A percentile compares a stretch with the other conserved stretches of the same genome.
phyloP scores from a whole-genome alignment of 1,140 invertebrate species.

The Oncopeltus fasciatus region DNA sequence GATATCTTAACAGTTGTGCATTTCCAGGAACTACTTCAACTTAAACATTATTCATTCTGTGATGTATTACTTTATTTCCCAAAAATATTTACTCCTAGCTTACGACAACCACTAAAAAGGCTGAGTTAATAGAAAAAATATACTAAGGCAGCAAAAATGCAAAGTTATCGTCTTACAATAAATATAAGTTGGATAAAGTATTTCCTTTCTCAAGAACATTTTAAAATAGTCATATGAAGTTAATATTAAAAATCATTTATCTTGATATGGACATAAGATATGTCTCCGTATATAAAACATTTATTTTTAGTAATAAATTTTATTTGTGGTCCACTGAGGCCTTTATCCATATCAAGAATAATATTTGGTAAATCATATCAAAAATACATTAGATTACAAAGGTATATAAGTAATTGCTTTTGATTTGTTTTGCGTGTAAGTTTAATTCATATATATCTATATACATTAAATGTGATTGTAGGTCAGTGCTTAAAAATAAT shows the following conservation, averaged over 20 bases:
- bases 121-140: constrained; percentile 20
- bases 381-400: constrained; percentile 7
- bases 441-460: constrained; percentile 4
- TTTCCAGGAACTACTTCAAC: constrained; percentile 8
- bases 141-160: constrained; percentile 18
- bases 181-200: constrained; percentile 9
- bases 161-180: constrained; percentile 12
- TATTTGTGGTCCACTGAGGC: constrained; percentile 1
- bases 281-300: constrained; percentile 5
- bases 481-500: constrained; percentile 4
- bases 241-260: background rate
- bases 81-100: constrained; percentile 9
- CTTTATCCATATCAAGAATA: constrained; percentile 8
- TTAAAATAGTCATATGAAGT: background rate
- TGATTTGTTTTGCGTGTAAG: constrained; percentile 1
- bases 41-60: background rate
- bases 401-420: constrained; percentile 11
- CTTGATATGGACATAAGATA: constrained; percentile 16
- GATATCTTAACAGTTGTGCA: constrained; percentile 1
- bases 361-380: constrained; percentile 9
- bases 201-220: constrained; percentile 7
- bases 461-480: constrained; percentile 2
- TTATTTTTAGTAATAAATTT: too few relatives aligned
- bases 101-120: constrained; percentile 16
- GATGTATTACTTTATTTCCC: constrained; percentile 3